Evolutionary conservation across 2,797 vertebrate genomes (phyloP), one percentile per base, ranked within the genome.

Genomic region (Podarcis lilfordi): DNA sequence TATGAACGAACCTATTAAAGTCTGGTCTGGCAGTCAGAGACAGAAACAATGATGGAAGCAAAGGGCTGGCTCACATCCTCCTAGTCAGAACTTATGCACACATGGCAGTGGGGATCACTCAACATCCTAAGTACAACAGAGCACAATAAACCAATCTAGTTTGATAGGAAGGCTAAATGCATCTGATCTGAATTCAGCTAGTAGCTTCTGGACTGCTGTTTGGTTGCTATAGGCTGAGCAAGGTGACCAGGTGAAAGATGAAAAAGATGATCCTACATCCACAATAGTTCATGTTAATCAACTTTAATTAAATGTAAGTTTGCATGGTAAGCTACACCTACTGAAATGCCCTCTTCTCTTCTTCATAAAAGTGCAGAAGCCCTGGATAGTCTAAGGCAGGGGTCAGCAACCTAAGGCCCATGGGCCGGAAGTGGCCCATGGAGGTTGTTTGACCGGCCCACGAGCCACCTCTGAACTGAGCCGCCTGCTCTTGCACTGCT

Each of bases 131-230:
- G 40, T 50, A 77, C 75, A 27, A 61, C 11, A 50, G 71, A 76
- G 13, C 17, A n/a, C 23, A 64, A 32, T 50, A 45, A 87, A 82
- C 21, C 2, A 8, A 76, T 82, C 13, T 75, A 76, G 25, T 77
- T 40, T 87, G 71, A 76, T 17, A 45, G n/a, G 17, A 3, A 50
- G 43, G 32, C 80, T 93, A 98, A 98, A 98, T 93, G 97, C 98
- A 79, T 97, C 97, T 89, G 97, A 97, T 95, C 95, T 98, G 93
- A 97, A 98, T 93, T 98, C 98, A 86, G 98, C 98, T 94, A 98
- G 98, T 96, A 98, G 98, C 93, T 98, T 98, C 95, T 98, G 98
- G 97, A 98, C 98, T 92, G 98, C 98, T 13, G 98, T 98, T 93
- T 98, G 98, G 93, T 98, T 98, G 96, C 96, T 98, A 80, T 98